Percentiles rank a stretch among this genome's conserved stretches.
phyloP scores from a whole-genome alignment of 2,113 vertebrate genomes.

The Trichechus manatus region DNA sequence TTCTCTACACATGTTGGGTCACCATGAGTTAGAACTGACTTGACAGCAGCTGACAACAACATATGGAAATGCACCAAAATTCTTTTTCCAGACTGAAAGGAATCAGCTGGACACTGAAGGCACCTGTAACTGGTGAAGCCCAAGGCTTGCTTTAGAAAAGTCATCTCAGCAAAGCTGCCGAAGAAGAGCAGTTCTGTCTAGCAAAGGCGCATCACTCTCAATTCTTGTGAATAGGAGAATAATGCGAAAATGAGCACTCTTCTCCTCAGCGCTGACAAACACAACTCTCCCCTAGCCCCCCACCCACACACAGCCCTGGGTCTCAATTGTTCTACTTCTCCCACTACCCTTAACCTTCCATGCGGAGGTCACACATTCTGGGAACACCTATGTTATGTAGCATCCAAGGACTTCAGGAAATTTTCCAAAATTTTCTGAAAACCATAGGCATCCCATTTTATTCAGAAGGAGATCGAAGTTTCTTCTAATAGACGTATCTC shows the following conservation, averaged over 20 bases:
- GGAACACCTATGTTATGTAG: not conserved
- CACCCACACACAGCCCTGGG: fast-evolving
- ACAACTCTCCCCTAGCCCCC: not conserved
- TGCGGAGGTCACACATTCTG: not conserved
- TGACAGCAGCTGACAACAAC: not conserved
- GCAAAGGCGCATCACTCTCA: not conserved
- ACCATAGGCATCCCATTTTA: not conserved
- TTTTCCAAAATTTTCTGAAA: not conserved
- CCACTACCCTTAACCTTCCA: not conserved
- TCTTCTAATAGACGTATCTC: not conserved
- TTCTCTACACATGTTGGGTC: not conserved
- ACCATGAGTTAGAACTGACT: too few species aligned
- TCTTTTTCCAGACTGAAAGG: not conserved
- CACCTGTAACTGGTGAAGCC: not conserved
- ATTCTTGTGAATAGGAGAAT: not conserved
- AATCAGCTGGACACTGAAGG: not conserved
- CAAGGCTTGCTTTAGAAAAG: not conserved
- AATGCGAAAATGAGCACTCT: not conserved
- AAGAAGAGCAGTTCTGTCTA: not conserved
- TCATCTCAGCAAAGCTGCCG: not conserved
- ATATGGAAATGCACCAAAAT: not conserved
- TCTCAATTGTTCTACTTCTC: not conserved
- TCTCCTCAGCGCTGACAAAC: not conserved
- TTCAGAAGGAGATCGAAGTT: not conserved
- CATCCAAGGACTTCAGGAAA: not conserved